These are phyloP conservation scores for Drosophila emarginata DNA, from an alignment of 2,888 invertebrate species.

Conservation along the genomic window DNA sequence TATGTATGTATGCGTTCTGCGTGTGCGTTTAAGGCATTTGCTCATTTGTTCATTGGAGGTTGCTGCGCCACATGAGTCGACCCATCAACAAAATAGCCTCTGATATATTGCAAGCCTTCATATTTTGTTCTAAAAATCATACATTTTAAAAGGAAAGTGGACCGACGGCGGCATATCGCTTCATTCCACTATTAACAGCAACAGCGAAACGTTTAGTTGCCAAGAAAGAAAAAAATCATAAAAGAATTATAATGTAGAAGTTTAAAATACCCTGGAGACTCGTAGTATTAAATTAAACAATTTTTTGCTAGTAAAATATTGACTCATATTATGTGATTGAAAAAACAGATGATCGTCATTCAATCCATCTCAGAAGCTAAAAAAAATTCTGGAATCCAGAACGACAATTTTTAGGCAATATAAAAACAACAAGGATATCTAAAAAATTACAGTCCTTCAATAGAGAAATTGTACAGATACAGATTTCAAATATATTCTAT, in stretches of 20 bases:
- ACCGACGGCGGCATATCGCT: slow-evolving; percentile 11
- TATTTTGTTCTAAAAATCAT: slow-evolving; percentile 11
- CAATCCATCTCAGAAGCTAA: no score
- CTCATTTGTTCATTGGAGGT: slow-evolving; percentile 7
- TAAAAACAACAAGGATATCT: no score
- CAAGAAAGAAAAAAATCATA: slow-evolving; percentile 12
- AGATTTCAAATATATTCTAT: no score
- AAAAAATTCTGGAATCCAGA: no score
- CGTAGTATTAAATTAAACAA: no score
- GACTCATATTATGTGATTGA: no score
- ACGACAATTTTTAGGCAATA: no score
- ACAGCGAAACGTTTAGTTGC: slow-evolving; percentile 31
- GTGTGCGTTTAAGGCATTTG: slow-evolving; percentile 27
- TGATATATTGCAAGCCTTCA: slow-evolving; percentile 11
- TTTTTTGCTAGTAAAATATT: no score
- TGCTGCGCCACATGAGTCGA: slow-evolving; percentile 11
- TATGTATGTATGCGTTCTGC: not conserved
- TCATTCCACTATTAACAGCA: slow-evolving; percentile 12
- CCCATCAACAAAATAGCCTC: slow-evolving; percentile 13
- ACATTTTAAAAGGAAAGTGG: slow-evolving; percentile 26
- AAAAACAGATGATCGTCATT: no score
- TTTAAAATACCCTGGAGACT: not conserved
- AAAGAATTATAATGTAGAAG: not conserved
- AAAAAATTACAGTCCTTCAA: no score
- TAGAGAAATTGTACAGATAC: no score